Conservation (phyloP, 2,888 invertebrate genomes). For the Melipona bicolor region DNA sequence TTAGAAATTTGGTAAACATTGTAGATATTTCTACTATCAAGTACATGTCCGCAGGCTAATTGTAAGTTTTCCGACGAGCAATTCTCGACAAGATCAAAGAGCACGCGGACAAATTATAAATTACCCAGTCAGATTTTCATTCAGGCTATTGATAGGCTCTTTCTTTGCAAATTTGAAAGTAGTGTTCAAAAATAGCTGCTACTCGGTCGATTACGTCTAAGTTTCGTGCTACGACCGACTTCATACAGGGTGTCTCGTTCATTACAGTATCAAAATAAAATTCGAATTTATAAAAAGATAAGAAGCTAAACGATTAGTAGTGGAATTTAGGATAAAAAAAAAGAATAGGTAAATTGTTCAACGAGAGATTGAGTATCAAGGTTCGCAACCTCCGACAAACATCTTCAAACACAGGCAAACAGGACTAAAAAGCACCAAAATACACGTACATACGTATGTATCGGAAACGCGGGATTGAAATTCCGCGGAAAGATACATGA, state of each 20-base stretch:
- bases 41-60: background rate
- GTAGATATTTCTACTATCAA: no score
- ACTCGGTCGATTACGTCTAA: background rate
- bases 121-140: background rate
- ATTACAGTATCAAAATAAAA: no score
- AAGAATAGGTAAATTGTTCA: no score
- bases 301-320: no score
- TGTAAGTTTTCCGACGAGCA: background rate
- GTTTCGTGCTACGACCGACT: background rate
- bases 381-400: background rate
- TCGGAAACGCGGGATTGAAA: constrained; percentile 1
- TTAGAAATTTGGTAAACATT: background rate
- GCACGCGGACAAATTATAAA: background rate
- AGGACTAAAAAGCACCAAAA: no score
- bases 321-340: no score
- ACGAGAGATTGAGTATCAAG: no score
- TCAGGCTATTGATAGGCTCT: background rate
- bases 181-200: background rate
- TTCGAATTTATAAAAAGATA: no score
- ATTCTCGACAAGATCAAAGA: no score
- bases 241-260: background rate
- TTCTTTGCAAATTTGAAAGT: background rate
- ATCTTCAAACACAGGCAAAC: background rate
- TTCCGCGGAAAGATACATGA: background rate
- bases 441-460: no score